These are phyloP conservation scores for Delichon dasypus DNA, from an alignment of 2,797 vertebrate genomes.

Conservation along the genomic window DNA sequence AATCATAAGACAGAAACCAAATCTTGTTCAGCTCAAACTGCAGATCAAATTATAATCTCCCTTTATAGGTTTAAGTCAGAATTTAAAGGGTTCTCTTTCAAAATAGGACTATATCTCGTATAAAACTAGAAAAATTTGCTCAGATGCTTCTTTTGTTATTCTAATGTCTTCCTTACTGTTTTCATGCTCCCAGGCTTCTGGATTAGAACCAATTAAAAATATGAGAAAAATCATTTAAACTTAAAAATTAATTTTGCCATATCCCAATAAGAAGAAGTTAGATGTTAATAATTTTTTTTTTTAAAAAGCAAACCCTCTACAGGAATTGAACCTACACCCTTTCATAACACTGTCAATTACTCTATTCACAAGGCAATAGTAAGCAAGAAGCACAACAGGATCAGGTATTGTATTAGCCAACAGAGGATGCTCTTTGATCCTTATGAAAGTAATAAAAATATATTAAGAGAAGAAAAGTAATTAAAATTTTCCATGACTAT, in stretches of 20 bases:
- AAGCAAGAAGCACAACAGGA: slow-evolving; percentile 1
- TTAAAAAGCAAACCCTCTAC: slow-evolving; percentile 52
- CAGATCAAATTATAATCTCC: not conserved
- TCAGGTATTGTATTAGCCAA: slow-evolving; percentile 42
- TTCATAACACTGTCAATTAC: slow-evolving; percentile 8
- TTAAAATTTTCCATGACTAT: slow-evolving; percentile 48
- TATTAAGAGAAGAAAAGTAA: slow-evolving; percentile 60
- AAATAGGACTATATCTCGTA: not conserved
- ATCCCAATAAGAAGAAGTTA: not conserved
- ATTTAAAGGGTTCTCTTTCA: not conserved
- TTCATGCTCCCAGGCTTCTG: not conserved
- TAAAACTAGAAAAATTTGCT: not conserved
- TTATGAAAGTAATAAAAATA: slow-evolving; percentile 63
- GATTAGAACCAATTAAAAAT: slow-evolving; percentile 15
- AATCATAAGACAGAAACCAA: not conserved
- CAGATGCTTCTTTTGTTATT: not conserved
- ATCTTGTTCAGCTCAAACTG: not conserved
- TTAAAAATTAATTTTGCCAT: slow-evolving; percentile 41
- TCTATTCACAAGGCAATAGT: slow-evolving; percentile 33
- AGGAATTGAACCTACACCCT: slow-evolving; percentile 37
- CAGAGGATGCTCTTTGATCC: slow-evolving; percentile 38
- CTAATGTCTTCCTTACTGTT: not conserved
- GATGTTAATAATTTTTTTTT: slow-evolving; percentile 42
- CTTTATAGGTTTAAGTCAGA: not conserved
- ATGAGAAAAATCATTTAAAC: slow-evolving; percentile 52